These are phyloP conservation scores for Bufo bufo DNA, from an alignment of 2,113 vertebrate species.

Conservation along the genomic window DNA sequence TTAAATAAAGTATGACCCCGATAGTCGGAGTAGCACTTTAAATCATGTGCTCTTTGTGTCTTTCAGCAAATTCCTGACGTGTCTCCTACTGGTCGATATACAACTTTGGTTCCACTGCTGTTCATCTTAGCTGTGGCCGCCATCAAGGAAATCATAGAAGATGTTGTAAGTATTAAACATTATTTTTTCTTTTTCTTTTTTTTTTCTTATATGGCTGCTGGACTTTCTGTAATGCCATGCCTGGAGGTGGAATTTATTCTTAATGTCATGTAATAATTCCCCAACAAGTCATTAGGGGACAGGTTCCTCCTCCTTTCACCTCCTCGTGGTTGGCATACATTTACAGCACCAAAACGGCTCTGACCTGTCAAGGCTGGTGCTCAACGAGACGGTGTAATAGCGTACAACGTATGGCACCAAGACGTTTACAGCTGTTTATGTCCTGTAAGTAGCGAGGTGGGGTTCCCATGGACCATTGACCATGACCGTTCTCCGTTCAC, in stretches of 20 bases:
- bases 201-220: background rate
- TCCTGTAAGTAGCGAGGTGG: no score
- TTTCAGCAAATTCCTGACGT: conserved; percentile 98
- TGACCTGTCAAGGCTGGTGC: no score
- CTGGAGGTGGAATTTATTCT: background rate
- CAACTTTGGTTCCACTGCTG: conserved; percentile 93
- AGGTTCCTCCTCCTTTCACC: no score
- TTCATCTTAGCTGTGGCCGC: conserved; percentile 97
- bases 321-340: no score
- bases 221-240: background rate
- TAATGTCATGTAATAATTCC: background rate
- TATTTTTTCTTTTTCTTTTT: background rate
- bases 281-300: no score
- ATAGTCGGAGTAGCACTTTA: background rate
- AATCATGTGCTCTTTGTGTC: conserved; percentile 27
- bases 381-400: no score
- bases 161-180: conserved; percentile 83
- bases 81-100: conserved; percentile 96
- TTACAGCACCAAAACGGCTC: no score
- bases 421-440: no score
- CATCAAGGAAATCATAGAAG: conserved; percentile 96
- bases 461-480: no score
- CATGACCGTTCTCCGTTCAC: no score
- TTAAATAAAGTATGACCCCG: background rate
- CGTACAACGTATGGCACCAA: no score